These are phyloP conservation scores for Ophion costatus DNA, from an alignment of 2,888 invertebrate species.

Conservation along the genomic window DNA sequence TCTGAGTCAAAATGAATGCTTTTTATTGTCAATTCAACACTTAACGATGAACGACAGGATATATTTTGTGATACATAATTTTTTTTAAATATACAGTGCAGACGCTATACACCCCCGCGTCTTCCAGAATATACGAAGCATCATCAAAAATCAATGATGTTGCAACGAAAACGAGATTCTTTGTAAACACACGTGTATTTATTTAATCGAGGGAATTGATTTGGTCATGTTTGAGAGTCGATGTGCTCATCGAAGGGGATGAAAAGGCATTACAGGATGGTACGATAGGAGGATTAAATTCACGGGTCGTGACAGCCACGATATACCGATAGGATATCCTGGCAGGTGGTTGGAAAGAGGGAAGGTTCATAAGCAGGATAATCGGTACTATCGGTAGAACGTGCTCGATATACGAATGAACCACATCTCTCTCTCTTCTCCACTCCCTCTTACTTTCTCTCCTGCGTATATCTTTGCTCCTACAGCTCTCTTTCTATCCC, in stretches of 20 bases:
- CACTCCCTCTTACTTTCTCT: slow-evolving; percentile 1
- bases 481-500: neutral
- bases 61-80: no score
- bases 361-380: slow-evolving; percentile 77
- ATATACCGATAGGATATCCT: slow-evolving; percentile 33
- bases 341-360: slow-evolving; percentile 58
- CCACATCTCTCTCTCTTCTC: slow-evolving; percentile 41
- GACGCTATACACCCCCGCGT: no score
- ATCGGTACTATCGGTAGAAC: slow-evolving; percentile 74
- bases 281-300: slow-evolving; percentile 51
- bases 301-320: slow-evolving; percentile 24
- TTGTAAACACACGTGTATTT: neutral
- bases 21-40: no score
- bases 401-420: slow-evolving; percentile 74
- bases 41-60: no score
- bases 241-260: slow-evolving; percentile 4
- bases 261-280: slow-evolving; percentile 8
- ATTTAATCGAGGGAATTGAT: slow-evolving; percentile 7
- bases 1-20: no score
- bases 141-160: neutral
- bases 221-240: slow-evolving; percentile 38
- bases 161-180: neutral
- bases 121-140: no score
- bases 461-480: neutral
- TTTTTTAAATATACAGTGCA: no score